A percentile compares a stretch with the other conserved stretches of the same genome.
Evolutionary conservation across 2,888 invertebrate genomes (phyloP).

Genomic region (Drosophila emarginata): DNA sequence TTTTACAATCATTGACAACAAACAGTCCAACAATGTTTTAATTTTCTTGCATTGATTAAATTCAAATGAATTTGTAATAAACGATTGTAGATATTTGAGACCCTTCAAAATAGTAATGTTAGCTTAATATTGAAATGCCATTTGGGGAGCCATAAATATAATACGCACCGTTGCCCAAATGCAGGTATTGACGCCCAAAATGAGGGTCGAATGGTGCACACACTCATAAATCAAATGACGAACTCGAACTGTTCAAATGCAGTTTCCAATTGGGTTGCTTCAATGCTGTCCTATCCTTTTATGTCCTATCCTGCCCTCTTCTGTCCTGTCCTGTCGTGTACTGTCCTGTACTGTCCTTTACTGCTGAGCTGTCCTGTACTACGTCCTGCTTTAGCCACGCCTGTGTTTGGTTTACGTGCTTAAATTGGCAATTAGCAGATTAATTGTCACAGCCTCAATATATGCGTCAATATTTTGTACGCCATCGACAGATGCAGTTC

Average conservation of each 20-base stretch:
- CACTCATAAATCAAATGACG: constrained; percentile 56
- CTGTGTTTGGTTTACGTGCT: constrained; percentile 76
- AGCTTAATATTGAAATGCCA: background rate
- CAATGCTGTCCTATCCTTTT: constrained; percentile 8
- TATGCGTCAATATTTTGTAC: constrained; percentile 73
- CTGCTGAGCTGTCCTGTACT: background rate
- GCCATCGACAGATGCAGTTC: constrained; percentile 54
- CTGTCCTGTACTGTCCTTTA: background rate
- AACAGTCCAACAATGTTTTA: no score
- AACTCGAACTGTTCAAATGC: constrained; percentile 61
- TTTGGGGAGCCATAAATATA: constrained; percentile 1
- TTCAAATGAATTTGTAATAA: background rate
- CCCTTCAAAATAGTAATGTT: background rate
- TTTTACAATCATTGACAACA: no score
- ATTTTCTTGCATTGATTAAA: background rate
- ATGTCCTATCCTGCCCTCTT: background rate
- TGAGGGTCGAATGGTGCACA: constrained; percentile 44
- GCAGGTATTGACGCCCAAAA: background rate
- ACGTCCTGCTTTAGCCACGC: constrained; percentile 20
- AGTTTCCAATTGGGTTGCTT: constrained; percentile 39
- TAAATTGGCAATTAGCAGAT: constrained; percentile 77
- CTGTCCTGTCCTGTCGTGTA: constrained; percentile 11
- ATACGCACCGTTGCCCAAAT: constrained; percentile 1
- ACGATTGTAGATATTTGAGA: background rate
- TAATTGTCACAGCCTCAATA: constrained; percentile 75